Base-by-base conservation (phyloP, 1,140 invertebrate genomes). In the Diabrotica virgifera region DNA sequence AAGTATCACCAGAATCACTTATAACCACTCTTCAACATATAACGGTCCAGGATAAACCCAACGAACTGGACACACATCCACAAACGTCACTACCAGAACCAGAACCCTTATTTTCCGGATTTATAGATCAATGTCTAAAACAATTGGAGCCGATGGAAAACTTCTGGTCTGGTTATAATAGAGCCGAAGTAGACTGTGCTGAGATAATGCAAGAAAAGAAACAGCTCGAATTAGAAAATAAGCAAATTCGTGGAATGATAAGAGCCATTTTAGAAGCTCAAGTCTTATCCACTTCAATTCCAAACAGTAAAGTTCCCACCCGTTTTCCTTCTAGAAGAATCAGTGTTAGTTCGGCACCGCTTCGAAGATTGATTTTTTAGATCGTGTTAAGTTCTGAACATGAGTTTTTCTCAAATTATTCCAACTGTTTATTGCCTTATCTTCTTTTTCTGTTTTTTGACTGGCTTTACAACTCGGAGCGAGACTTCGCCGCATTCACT, bases 121-220 rank as follows among this genome's bases (percentile, higher is more conserved):
- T 68, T 11, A 8, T 68, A 36, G 62, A 72, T 8, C 11, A 58
- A 24, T 66, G 69, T 54, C 64, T 67, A 13, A 63, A 69, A 11
- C 63, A 52, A 9, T 66, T 75, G 63, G 63, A 67, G 52, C 64
- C 68, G 40, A 10, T 78, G 62, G 70, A 76, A 14, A 59, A 59
- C 13, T 70, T 78, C 36, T 78, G 75, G 75, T 13, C 52, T 35
- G n/a, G 64, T 10, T 74, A 70, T 52, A 78, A 74, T 60, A 76
- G 72, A 63, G 72, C 70, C 0, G 62, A 72, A 14, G 54, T 77
- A 6, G 71, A 76, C 52, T 65, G 64, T 36, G 56, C 60, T n/a
- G 69, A 73, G 36, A 53, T 78, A 11, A 71, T 67, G 50, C 13
- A 65, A 40, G 77, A 77, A 46, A 76, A 71, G 37, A 60, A 24